phyloP scores from a whole-genome alignment of 2,888 invertebrate genomes.

The Ischnus inquisitorius region DNA sequence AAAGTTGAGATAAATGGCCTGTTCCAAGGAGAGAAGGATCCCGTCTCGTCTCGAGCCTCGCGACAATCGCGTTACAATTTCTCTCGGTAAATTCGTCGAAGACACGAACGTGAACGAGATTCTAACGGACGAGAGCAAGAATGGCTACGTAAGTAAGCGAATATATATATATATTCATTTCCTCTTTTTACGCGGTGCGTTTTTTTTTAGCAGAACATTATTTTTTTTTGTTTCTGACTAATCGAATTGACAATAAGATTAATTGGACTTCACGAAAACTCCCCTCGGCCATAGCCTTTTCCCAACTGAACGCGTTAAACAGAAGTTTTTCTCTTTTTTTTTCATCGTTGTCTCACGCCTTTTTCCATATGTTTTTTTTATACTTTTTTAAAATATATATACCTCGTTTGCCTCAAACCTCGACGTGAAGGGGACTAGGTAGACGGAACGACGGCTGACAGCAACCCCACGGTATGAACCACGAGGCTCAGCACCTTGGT shows the following conservation, averaged over 20 bases:
- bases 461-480: slow-evolving; percentile 84
- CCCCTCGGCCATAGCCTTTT: slow-evolving; percentile 20
- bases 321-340: slow-evolving; percentile 39
- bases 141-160: slow-evolving; percentile 22
- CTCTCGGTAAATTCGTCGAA: slow-evolving; percentile 9
- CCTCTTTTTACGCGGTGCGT: not conserved
- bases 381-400: too few relatives aligned
- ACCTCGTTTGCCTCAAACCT: slow-evolving; percentile 72
- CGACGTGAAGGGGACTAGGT: slow-evolving; percentile 81
- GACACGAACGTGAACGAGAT: slow-evolving; percentile 14
- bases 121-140: slow-evolving; percentile 29
- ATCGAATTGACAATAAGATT: slow-evolving; percentile 16
- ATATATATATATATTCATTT: slow-evolving; percentile 8
- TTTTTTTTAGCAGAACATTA: not conserved
- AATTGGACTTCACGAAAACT: slow-evolving; percentile 31
- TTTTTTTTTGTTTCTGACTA: slow-evolving; percentile 5
- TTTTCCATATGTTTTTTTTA: too few relatives aligned
- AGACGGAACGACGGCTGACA: slow-evolving; percentile 80
- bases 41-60: slow-evolving; percentile 24
- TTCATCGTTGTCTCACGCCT: slow-evolving; percentile 21
- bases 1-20: slow-evolving; percentile 78
- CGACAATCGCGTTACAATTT: not conserved
- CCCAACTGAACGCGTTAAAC: slow-evolving; percentile 24
- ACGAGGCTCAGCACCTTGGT: slow-evolving; percentile 87
- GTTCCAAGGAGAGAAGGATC: slow-evolving; percentile 74